Evolutionary conservation across 1,140 invertebrate genomes (phyloP).

Genomic region (Oreohelix idahoensis): DNA sequence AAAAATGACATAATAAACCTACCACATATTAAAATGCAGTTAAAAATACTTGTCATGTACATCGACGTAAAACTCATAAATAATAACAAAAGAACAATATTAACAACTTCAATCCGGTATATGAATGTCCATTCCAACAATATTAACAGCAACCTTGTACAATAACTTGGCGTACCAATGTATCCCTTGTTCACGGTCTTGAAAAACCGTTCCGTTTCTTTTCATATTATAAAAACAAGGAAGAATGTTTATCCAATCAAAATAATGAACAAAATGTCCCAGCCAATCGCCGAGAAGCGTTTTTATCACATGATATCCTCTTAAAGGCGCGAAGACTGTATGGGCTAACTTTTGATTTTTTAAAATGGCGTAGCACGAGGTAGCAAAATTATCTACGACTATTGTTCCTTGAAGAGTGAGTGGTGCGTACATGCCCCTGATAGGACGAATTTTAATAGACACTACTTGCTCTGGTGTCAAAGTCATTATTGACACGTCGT

Average conservation of each 20-base stretch:
- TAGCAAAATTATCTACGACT: slow-evolving; percentile 90
- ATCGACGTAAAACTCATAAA: too few species aligned
- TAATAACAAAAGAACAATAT: too few species aligned
- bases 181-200: slow-evolving; percentile 76
- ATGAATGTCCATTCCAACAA: slow-evolving; percentile 15
- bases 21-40: too few species aligned
- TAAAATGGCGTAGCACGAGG: slow-evolving; percentile 95
- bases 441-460: slow-evolving; percentile 76
- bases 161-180: slow-evolving; percentile 90
- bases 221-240: slow-evolving; percentile 50
- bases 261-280: neutral
- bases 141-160: slow-evolving; percentile 78
- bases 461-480: slow-evolving; percentile 78
- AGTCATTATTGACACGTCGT: neutral
- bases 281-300: slow-evolving; percentile 13
- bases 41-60: too few species aligned
- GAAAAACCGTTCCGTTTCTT: slow-evolving; percentile 10
- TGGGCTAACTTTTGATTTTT: slow-evolving; percentile 89
- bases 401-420: slow-evolving; percentile 89
- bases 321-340: slow-evolving; percentile 84
- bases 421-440: slow-evolving; percentile 89
- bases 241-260: slow-evolving; percentile 12
- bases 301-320: slow-evolving; percentile 73
- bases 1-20: too few species aligned
- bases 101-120: neutral